phyloP scores from a whole-genome alignment of 1,140 invertebrate genomes.

The Pogonomyrmex californicus region DNA sequence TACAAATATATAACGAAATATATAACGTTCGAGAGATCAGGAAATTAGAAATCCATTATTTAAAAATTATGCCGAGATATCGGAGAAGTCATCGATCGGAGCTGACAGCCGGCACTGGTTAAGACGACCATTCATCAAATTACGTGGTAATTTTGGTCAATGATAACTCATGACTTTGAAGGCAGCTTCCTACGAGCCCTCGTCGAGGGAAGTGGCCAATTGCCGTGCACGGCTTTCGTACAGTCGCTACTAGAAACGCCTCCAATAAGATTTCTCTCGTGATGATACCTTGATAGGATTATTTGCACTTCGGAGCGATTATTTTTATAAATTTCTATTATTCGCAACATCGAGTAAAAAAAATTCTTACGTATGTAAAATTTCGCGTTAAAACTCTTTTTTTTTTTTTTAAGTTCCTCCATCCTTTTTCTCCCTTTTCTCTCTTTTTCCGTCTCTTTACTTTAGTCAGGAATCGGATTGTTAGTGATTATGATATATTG shows the following conservation, averaged over 20 bases:
- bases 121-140: constrained; percentile 81
- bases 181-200: constrained; percentile 85
- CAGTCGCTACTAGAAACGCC: constrained; percentile 83
- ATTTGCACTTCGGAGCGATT: background rate
- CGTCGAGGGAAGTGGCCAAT: constrained; percentile 85
- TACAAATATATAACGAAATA: background rate
- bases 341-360: background rate
- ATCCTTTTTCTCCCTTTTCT: too few species aligned
- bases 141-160: constrained; percentile 85
- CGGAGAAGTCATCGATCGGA: constrained; percentile 71
- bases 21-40: background rate
- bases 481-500: background rate
- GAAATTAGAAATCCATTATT: background rate
- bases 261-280: constrained; percentile 73
- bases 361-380: background rate
- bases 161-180: constrained; percentile 86
- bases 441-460: background rate
- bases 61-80: constrained; percentile 24
- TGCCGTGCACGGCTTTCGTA: constrained; percentile 82
- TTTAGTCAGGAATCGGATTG: background rate
- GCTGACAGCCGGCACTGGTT: constrained; percentile 63
- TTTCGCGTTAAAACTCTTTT: background rate
- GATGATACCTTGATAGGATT: constrained; percentile 12
- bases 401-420: too few species aligned
- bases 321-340: background rate